A percentile compares a stretch with the other conserved stretches of the same genome.
phyloP scores from a whole-genome alignment of 1,140 invertebrate genomes.

The Anoplophora glabripennis region DNA sequence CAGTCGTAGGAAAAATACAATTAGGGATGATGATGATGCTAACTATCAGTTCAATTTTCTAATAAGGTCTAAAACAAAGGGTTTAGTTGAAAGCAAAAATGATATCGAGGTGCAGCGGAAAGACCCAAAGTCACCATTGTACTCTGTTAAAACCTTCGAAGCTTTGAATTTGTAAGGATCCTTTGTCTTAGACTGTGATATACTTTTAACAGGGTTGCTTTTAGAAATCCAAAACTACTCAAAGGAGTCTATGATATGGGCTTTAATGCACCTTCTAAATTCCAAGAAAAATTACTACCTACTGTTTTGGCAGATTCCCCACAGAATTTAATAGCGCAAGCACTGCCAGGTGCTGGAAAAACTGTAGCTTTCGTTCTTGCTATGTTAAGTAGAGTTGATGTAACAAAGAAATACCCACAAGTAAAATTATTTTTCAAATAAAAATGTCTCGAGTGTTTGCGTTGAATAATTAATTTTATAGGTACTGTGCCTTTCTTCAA shows the following conservation, averaged over 20 bases:
- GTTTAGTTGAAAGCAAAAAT: constrained; percentile 79
- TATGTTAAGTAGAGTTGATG: constrained; percentile 92
- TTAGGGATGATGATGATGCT: constrained; percentile 47
- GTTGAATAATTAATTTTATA: constrained; percentile 46
- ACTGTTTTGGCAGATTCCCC: constrained; percentile 90
- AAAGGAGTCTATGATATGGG: constrained; percentile 96
- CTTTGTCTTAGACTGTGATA: constrained; percentile 8
- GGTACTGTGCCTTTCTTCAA: constrained; percentile 93
- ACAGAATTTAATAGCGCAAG: constrained; percentile 98
- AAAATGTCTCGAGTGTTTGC: too few relatives aligned
- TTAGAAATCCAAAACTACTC: constrained; percentile 80
- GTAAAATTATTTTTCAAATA: constrained; percentile 48
- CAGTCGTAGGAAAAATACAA: constrained; percentile 12
- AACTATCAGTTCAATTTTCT: constrained; percentile 66
- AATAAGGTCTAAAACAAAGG: constrained; percentile 86
- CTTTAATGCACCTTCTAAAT: constrained; percentile 97
- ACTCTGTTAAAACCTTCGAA: constrained; percentile 93
- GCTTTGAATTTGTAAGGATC: constrained; percentile 81
- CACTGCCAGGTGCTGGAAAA: constrained; percentile 98
- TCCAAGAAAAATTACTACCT: constrained; percentile 95
- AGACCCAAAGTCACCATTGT: constrained; percentile 89
- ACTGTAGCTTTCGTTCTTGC: constrained; percentile 97
- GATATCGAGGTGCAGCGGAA: constrained; percentile 86
- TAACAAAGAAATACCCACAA: constrained; percentile 78
- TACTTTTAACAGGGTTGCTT: constrained; percentile 25